Conservation (phyloP, 2,113 vertebrate genomes). For the Burhinus bistriatus region DNA sequence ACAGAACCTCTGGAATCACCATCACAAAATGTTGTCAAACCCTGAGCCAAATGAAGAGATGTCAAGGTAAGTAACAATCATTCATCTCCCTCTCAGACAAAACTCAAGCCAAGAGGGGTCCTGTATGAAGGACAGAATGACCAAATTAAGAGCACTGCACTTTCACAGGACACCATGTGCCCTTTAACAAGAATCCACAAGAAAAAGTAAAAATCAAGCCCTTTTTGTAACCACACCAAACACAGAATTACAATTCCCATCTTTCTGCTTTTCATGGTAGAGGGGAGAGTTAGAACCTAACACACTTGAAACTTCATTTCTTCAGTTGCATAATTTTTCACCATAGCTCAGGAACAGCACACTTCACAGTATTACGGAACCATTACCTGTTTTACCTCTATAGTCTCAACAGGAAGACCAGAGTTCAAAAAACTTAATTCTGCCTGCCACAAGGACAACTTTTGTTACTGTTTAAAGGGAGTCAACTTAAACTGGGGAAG, state of each 20-base stretch:
- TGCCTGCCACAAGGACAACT: background rate
- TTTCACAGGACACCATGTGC: background rate
- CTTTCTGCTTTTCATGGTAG: background rate
- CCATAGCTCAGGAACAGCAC: background rate
- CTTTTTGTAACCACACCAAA: background rate
- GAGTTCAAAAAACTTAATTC: background rate
- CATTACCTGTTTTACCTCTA: background rate
- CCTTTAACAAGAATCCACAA: background rate
- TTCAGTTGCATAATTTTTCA: background rate
- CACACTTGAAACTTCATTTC: background rate
- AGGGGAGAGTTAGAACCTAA: background rate
- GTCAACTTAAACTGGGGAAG: background rate
- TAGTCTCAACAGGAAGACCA: background rate
- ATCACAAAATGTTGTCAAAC: background rate
- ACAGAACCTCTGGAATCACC: background rate
- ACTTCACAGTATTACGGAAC: background rate
- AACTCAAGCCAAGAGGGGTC: background rate
- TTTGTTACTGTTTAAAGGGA: background rate
- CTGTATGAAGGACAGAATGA: background rate
- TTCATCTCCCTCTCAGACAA: background rate
- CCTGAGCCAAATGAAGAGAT: background rate
- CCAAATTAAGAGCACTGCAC: background rate
- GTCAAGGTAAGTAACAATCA: background rate
- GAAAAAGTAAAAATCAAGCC: background rate
- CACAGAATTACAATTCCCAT: background rate